Base-by-base conservation (phyloP, 2,113 vertebrate species). In the Eonycteris spelaea region DNA sequence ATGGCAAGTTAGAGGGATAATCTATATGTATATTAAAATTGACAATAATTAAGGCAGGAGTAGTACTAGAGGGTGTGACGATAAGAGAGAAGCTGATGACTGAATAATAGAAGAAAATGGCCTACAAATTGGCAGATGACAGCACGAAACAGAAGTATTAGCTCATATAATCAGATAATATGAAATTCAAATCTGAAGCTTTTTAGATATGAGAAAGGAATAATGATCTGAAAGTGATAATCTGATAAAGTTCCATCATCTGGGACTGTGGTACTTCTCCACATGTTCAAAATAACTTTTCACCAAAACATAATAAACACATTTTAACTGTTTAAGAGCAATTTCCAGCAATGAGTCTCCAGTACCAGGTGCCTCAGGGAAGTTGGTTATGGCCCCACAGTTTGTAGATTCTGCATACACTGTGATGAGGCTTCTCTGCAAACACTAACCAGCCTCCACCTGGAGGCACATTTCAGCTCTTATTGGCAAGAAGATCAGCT, bases 291-390 rank as follows among this genome's bases (percentile, higher is more conserved):
- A 95, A 86, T 9, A 75, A 77, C 51, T 88, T 78, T 30, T 71
- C 35, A 30, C 19, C 71, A 51, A 45, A 79, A 70, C 35, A 40
- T 53, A 93, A 22, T 40, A 35, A 75, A 70, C 28, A n/a, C 26
- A 19, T 40, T 83, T 87, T 57, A 79, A 84, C 51, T 75, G 90
- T 55, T 93, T 82, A 79, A 75, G 80, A 96, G 90, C 53, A 84
- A 85, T 82, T 90, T 85, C 28, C 53, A 40, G 35, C 45, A 10
- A 61, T 28, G 84, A 90, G 55, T 85, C 70, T 57, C 92, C 77
- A 92, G 43, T 7, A 83, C 24, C 87, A 80, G 51, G 70, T 92
- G 94, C 75, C 67, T 88, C 13, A 24, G 63, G 63, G 77, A 91
- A 96, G 53, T 12, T 63, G 35, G 26, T 73, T 57, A 77, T 8